Evolutionary conservation across 1,140 invertebrate genomes (phyloP), one percentile per base, ranked within the genome.

Genomic region (Parasteatoda tepidariorum): DNA sequence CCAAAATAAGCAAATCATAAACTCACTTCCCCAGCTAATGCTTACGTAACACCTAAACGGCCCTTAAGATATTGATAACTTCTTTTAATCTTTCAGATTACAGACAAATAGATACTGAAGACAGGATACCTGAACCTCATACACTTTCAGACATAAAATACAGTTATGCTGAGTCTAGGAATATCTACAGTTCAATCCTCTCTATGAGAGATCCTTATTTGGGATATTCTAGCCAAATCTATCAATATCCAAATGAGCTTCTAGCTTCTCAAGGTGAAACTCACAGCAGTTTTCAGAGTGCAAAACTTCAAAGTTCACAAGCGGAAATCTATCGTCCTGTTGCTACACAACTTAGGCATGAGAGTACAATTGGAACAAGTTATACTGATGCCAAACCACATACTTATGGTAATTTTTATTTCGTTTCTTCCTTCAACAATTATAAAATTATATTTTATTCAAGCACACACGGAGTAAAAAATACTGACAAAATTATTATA

Each of bases 261-360:
- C 13, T 28, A 0, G 33, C 38, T 4, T 24, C 24, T 15, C n/a
- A 22, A 6, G 62, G 38, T 24, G 31, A 41, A 1, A 15, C 26
- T 2, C 26, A 31, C 62, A 48, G 64, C 28, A 64, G 31, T 30
- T 68, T 57, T 28, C 18, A 24, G 3, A 7, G 59, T 5, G 9
- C 74, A 3, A 76, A 76, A 64, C 48, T 76, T 26, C 34, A 26
- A 6, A 24, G 34, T 13, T n/a, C 24, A 11, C 62, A 55, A 13
- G 33, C 73, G 0, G 75, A 79, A 55, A 57, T 79, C 9, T 79
- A 79, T 24, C 75, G 75, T 24, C 75, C 75, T 22, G 75, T 79
- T 0, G 75, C 48, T n/a, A 76, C 74, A 2, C 22, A 57, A 2
- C 24, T 76, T 4, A 79, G 75, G 48, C n/a, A 33, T 7, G 64